Conservation (phyloP, 2,797 vertebrate species). For the Melopsittacus undulatus region DNA sequence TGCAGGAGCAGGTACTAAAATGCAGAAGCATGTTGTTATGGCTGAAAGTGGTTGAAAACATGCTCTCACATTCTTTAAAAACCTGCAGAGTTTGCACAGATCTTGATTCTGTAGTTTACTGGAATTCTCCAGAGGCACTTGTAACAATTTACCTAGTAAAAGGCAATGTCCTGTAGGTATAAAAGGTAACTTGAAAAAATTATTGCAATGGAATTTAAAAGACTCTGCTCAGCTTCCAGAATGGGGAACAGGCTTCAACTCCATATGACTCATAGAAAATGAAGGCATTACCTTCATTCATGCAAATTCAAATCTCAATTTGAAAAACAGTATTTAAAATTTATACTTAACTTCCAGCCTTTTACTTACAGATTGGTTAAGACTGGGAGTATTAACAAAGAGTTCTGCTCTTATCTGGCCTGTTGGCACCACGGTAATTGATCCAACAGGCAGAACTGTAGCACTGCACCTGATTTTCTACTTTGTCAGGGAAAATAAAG, state of each 20-base stretch:
- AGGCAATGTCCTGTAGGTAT: conserved; percentile 11
- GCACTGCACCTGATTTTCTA: background rate
- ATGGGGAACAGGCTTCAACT: background rate
- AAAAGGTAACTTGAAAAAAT: conserved; percentile 4
- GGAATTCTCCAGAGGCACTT: conserved; percentile 43
- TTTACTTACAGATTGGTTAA: background rate
- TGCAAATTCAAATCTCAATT: background rate
- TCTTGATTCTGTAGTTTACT: conserved; percentile 30
- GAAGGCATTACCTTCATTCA: background rate
- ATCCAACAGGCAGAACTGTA: background rate
- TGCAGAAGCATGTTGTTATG: background rate
- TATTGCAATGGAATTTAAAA: conserved; percentile 28
- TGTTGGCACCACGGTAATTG: background rate
- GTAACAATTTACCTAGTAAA: conserved; percentile 43
- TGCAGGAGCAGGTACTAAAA: background rate
- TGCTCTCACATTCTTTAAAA: conserved; percentile 18
- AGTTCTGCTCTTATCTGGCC: background rate
- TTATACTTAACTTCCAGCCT: background rate
- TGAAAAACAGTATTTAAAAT: background rate
- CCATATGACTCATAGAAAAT: background rate
- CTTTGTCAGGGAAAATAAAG: background rate
- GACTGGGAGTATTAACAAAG: background rate
- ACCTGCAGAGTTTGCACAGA: background rate
- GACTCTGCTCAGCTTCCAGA: background rate
- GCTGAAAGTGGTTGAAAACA: conserved; percentile 17